Evolutionary conservation across 53 echinoderm and acorn worm genomes (phyloP).

Genomic region (Patiria pectinifera): DNA sequence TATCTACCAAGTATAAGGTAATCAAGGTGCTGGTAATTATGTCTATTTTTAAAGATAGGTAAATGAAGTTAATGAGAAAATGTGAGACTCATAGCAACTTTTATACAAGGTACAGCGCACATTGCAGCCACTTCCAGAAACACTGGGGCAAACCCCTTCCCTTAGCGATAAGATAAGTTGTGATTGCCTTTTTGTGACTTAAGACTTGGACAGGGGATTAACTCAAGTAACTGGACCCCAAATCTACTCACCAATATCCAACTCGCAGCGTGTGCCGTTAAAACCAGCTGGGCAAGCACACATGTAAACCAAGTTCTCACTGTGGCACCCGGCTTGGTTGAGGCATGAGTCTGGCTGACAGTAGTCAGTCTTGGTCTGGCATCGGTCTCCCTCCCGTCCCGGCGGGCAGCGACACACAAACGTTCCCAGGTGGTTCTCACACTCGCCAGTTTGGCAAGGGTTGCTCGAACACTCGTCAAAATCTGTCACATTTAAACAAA

Average conservation of each 20-base stretch:
- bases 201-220: too few species aligned
- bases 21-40: too few species aligned
- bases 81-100: too few species aligned
- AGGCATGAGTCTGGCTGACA: constrained; percentile 33
- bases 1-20: too few species aligned
- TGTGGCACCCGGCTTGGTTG: constrained; percentile 45
- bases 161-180: too few species aligned
- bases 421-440: neutral
- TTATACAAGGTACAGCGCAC: too few species aligned
- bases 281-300: constrained; percentile 42
- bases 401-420: constrained; percentile 32
- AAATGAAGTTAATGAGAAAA: too few species aligned
- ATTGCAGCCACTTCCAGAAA: too few species aligned
- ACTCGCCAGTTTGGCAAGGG: constrained; percentile 32
- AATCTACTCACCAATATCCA: constrained; percentile 36
- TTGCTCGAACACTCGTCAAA: constrained; percentile 33
- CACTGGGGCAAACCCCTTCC: too few species aligned
- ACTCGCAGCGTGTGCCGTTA: constrained; percentile 43
- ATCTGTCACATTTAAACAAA: neutral
- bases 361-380: constrained; percentile 42
- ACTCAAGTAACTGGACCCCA: neutral
- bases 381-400: constrained; percentile 43
- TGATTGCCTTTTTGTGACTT: too few species aligned
- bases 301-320: constrained; percentile 4
- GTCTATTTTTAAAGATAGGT: too few species aligned